phyloP scores from a whole-genome alignment of 2,797 vertebrate species.

The Hapalemur alaotrensis region DNA sequence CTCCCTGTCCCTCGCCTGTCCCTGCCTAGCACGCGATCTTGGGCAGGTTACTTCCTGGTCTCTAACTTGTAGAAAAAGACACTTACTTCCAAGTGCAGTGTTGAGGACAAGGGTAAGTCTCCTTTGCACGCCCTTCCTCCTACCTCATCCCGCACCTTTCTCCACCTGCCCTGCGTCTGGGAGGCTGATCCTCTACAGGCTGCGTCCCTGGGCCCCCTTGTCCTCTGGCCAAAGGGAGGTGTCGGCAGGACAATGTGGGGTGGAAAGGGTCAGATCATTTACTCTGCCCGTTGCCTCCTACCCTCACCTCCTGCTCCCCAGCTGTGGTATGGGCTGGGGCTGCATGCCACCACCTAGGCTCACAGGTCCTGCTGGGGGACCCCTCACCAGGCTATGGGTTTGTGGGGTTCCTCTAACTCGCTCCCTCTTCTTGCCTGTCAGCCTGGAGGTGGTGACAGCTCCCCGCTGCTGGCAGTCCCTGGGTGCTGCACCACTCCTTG shows the following conservation, averaged over 20 bases:
- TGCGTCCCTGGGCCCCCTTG: background rate
- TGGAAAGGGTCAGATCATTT: background rate
- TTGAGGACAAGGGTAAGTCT: fast-evolving
- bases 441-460: background rate
- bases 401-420: background rate
- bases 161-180: too few relatives aligned
- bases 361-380: background rate
- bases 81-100: fast-evolving
- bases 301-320: too few relatives aligned
- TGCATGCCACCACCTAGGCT: fast-evolving
- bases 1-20: fast-evolving
- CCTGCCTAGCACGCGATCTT: background rate
- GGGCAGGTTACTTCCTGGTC: background rate
- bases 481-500: too few relatives aligned
- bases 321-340: background rate
- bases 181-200: background rate
- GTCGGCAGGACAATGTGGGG: background rate
- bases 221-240: background rate
- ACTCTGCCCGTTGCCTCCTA: fast-evolving
- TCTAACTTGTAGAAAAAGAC: background rate
- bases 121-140: too few relatives aligned
- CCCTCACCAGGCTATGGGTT: background rate
- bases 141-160: background rate
- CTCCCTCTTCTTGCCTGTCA: background rate
- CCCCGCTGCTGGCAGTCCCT: background rate